These are phyloP conservation scores for Brachionus manjavacas DNA, from an alignment of 1,140 invertebrate species.

Conservation along the genomic window DNA sequence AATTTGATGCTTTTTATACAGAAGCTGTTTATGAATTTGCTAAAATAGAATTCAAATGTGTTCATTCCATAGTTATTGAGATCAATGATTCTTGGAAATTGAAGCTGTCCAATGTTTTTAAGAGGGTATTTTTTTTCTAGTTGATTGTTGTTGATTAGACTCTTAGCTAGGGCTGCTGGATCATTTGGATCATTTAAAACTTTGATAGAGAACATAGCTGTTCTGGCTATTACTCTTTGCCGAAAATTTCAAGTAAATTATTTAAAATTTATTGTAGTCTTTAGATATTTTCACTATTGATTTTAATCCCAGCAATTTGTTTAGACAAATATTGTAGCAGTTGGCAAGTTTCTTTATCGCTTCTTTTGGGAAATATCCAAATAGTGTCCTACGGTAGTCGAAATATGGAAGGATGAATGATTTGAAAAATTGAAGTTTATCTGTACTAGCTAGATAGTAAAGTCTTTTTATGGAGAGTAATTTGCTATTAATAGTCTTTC, in stretches of 20 bases:
- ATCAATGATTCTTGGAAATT: not conserved
- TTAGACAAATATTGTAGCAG: too few species aligned
- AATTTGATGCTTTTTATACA: not conserved
- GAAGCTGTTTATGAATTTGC: not conserved
- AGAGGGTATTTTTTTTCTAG: not conserved
- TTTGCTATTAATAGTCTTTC: not conserved
- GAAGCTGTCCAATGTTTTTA: not conserved
- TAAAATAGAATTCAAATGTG: not conserved
- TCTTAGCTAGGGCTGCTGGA: not conserved
- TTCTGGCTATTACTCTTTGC: not conserved
- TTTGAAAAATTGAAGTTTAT: not conserved
- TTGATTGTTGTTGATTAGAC: not conserved
- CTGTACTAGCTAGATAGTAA: not conserved
- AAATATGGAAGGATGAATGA: not conserved
- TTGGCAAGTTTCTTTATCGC: not conserved
- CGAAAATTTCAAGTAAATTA: not conserved
- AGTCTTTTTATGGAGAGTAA: not conserved
- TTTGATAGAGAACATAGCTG: not conserved
- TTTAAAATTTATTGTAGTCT: not conserved
- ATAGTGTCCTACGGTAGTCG: not conserved
- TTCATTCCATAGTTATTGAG: not conserved
- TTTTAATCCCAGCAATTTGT: not conserved
- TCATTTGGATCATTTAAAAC: not conserved
- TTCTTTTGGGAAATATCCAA: not conserved
- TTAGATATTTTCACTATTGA: not conserved